phyloP scores from a whole-genome alignment of 2,888 invertebrate species.

The Thymelicus lineola region DNA sequence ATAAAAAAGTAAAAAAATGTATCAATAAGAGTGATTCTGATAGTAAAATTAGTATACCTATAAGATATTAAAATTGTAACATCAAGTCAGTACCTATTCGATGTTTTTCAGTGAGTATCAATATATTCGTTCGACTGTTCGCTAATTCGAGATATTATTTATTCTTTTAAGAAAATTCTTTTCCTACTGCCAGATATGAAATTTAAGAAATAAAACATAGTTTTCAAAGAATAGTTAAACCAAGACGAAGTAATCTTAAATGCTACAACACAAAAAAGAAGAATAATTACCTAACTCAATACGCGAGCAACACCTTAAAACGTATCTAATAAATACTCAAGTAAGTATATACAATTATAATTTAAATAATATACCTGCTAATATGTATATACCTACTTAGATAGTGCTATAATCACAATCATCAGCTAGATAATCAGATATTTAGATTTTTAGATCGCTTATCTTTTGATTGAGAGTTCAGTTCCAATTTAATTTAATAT shows the following conservation, averaged over 20 bases:
- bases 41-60: neutral
- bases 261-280: conserved; percentile 22
- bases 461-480: neutral
- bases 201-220: neutral
- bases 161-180: neutral
- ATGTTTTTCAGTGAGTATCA: too few relatives aligned
- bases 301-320: neutral
- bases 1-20: neutral
- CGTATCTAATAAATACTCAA: neutral
- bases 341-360: conserved; percentile 38
- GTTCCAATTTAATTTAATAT: neutral
- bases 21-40: neutral
- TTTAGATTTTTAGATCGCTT: too few relatives aligned
- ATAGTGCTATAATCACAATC: conserved; percentile 67
- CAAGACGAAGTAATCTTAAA: conserved; percentile 21
- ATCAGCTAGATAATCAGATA: conserved; percentile 44
- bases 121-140: conserved; percentile 6
- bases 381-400: conserved; percentile 44
- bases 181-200: neutral
- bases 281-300: conserved; percentile 39
- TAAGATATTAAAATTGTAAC: neutral
- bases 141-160: neutral
- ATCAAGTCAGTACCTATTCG: neutral
- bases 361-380: conserved; percentile 50
- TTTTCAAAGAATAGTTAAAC: neutral